A percentile compares a stretch with the other conserved stretches of the same genome.
Conservation (phyloP, 53 echinoderm and acorn worm genomes). For the Echinometra lucunter region DNA sequence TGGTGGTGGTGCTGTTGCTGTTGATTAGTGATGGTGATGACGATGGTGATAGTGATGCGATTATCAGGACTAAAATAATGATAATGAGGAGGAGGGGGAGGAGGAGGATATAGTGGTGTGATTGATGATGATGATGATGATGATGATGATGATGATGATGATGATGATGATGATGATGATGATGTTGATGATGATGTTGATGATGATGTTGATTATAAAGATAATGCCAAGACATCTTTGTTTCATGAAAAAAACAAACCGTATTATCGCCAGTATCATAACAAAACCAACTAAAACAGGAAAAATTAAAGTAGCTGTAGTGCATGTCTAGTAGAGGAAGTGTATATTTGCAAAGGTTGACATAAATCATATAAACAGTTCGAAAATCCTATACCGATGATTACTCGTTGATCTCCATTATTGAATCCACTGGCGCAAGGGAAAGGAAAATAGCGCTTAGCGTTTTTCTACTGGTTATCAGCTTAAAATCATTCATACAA, state of each 20-base stretch:
- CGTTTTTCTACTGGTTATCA: too few relatives aligned
- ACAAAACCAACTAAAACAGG: neutral
- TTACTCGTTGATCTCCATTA: neutral
- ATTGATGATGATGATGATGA: neutral
- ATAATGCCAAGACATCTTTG: neutral
- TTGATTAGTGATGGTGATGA: constrained; percentile 34
- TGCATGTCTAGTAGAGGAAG: neutral
- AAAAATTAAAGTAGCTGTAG: neutral
- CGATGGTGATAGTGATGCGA: neutral
- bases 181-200: constrained; percentile 17
- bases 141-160: neutral
- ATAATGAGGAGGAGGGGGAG: neutral
- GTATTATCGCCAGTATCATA: neutral
- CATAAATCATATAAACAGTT: neutral
- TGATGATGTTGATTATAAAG: neutral
- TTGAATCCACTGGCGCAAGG: too few relatives aligned
- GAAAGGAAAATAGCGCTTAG: too few relatives aligned
- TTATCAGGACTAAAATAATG: neutral
- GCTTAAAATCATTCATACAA: too few relatives aligned
- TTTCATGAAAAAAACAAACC: neutral
- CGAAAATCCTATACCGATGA: neutral
- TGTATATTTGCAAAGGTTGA: neutral
- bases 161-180: constrained; percentile 52
- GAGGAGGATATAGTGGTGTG: neutral
- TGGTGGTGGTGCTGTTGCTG: neutral